phyloP scores from a whole-genome alignment of 1,140 invertebrate species.

The Holcopasites calliopsidis region DNA sequence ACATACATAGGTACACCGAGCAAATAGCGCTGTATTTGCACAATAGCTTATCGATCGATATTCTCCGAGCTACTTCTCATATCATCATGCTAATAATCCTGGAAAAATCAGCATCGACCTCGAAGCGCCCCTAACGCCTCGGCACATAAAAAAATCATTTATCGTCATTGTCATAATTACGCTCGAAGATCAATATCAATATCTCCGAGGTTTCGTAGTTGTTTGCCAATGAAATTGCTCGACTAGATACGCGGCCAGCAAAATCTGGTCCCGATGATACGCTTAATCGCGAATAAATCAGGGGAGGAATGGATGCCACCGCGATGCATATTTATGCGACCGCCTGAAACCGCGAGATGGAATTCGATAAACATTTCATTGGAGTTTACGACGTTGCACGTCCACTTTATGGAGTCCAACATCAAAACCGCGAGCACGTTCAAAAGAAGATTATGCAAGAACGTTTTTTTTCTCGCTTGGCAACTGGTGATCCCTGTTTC shows the following conservation, averaged over 20 bases:
- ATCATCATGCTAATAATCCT: no score
- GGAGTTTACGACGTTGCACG: conserved; percentile 13
- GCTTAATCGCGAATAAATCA: conserved; percentile 71
- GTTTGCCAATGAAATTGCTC: conserved; percentile 37
- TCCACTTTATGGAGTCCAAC: conserved; percentile 25
- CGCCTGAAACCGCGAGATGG: conserved; percentile 65
- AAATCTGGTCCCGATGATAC: conserved; percentile 41
- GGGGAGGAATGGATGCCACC: conserved; percentile 18
- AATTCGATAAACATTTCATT: conserved; percentile 71
- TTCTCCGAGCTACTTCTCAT: not conserved
- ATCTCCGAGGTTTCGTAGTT: no score
- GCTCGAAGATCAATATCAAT: not conserved
- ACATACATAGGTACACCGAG: not conserved
- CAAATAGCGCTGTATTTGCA: not conserved
- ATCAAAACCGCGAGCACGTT: conserved; percentile 21
- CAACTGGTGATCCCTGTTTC: no score
- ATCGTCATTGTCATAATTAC: not conserved
- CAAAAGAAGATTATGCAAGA: conserved; percentile 43
- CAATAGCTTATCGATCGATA: not conserved
- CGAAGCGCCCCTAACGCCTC: no score
- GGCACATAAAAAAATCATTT: no score
- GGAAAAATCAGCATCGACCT: not conserved
- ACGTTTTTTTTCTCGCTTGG: no score
- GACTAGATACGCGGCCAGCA: conserved; percentile 39
- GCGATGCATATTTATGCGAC: conserved; percentile 71